A percentile compares a stretch with the other conserved stretches of the same genome.
Evolutionary conservation across 2,113 vertebrate species (phyloP).

Genomic region (Mus musculus): DNA sequence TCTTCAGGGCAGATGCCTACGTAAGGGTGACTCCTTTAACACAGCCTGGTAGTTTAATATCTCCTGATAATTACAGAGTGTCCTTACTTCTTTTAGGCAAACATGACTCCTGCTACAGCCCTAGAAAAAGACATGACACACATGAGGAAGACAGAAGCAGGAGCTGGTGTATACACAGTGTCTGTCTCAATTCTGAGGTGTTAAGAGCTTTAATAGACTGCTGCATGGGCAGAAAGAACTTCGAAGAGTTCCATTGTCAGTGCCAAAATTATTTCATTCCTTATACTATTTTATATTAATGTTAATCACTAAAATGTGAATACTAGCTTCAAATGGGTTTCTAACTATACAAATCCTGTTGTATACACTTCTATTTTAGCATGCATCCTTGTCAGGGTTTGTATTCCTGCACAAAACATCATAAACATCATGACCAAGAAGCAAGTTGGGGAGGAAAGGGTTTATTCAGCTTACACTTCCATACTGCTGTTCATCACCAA

Average conservation of each 20-base stretch:
- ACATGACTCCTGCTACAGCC: background rate
- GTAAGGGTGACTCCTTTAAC: slow-evolving; percentile 58
- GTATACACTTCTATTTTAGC: background rate
- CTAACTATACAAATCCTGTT: slow-evolving; percentile 15
- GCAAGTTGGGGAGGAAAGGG: no score
- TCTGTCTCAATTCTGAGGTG: slow-evolving; percentile 51
- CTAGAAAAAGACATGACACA: slow-evolving; percentile 18
- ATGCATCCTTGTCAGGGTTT: no score
- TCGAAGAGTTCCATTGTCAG: slow-evolving; percentile 12
- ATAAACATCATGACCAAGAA: no score
- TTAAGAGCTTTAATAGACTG: slow-evolving; percentile 53
- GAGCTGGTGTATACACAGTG: slow-evolving; percentile 29
- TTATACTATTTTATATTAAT: background rate
- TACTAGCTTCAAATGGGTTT: slow-evolving; percentile 46
- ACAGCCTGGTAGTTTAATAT: slow-evolving; percentile 63
- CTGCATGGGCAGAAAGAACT: slow-evolving; percentile 11
- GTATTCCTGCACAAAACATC: no score
- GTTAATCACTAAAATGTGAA: slow-evolving; percentile 31
- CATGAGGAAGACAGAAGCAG: background rate
- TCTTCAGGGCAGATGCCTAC: slow-evolving; percentile 65
- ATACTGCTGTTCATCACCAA: no score
- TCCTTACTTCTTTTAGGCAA: slow-evolving; percentile 69
- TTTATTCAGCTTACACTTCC: no score
- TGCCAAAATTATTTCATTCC: background rate
- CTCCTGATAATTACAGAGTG: slow-evolving; percentile 60